phyloP scores from a whole-genome alignment of 2,888 invertebrate species.

The Steromphala cineraria region DNA sequence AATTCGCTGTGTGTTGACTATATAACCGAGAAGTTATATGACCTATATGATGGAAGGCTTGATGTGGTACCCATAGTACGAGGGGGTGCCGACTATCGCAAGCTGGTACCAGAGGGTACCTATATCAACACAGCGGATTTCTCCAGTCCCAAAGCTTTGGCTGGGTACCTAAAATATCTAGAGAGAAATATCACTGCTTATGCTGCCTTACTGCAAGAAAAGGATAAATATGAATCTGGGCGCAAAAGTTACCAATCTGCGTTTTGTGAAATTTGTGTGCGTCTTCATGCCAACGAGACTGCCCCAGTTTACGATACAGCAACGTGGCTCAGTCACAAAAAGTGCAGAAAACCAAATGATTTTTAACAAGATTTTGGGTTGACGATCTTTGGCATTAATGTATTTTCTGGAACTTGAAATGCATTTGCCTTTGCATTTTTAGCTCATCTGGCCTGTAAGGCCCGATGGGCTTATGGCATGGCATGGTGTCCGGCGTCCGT shows the following conservation, averaged over 20 bases:
- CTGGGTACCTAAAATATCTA: neutral
- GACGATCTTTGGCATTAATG: too few relatives aligned
- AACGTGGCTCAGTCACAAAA: too few relatives aligned
- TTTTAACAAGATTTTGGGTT: too few relatives aligned
- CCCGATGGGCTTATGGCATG: too few relatives aligned
- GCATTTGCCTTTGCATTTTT: too few relatives aligned
- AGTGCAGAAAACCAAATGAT: too few relatives aligned
- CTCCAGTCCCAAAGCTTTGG: neutral
- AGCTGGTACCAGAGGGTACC: neutral
- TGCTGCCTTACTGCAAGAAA: neutral
- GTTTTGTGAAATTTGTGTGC: neutral
- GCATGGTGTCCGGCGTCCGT: too few relatives aligned
- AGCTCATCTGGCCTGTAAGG: too few relatives aligned
- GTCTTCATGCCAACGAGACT: neutral
- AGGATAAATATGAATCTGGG: neutral
- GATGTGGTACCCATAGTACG: neutral
- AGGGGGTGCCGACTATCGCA: neutral
- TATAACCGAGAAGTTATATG: neutral
- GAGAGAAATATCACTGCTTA: neutral
- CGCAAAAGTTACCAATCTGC: neutral
- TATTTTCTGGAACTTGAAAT: too few relatives aligned
- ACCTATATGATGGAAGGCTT: neutral
- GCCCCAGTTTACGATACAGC: too few relatives aligned
- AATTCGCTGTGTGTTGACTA: neutral
- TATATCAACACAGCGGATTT: neutral